These are phyloP conservation scores for Microctenopoma steveboyesi DNA, from an alignment of 2,797 vertebrate genomes.

Conservation along the genomic window DNA sequence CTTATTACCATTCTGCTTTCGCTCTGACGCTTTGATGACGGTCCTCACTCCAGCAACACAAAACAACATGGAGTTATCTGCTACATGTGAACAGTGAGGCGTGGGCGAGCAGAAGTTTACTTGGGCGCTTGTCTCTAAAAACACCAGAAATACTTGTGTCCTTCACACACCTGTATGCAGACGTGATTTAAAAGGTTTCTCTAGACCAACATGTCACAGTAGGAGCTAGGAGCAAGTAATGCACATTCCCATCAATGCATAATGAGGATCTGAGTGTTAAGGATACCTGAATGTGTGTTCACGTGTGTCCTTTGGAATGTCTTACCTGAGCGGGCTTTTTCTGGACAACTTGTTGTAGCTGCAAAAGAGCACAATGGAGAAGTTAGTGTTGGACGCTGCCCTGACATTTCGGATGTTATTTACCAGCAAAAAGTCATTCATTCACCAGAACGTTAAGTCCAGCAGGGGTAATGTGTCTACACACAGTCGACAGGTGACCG, in stretches of 20 bases:
- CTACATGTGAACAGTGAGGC: conserved; percentile 13
- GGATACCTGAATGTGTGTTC: background rate
- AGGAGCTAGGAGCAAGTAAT: no score
- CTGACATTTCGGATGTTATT: no score
- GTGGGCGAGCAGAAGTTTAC: background rate
- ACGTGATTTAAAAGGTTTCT: conserved; percentile 14
- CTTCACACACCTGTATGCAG: background rate
- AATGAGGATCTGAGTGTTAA: no score
- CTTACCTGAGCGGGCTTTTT: conserved; percentile 95
- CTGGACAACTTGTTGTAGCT: conserved; percentile 95
- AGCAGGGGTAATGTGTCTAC: no score
- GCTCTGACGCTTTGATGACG: conserved; percentile 36
- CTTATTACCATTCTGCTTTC: conserved; percentile 62
- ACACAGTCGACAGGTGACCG: no score
- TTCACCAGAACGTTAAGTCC: no score
- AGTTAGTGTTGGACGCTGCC: conserved; percentile 7
- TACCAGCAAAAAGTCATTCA: no score
- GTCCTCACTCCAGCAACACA: conserved; percentile 16
- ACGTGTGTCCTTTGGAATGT: background rate
- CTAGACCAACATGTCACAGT: background rate
- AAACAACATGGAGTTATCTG: conserved; percentile 34
- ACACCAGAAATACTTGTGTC: background rate
- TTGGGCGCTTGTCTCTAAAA: conserved; percentile 33
- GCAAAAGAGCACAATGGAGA: conserved; percentile 72
- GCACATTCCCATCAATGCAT: background rate